These are phyloP conservation scores for Diaphora mendica DNA, from an alignment of 2,888 invertebrate genomes.

Conservation along the genomic window DNA sequence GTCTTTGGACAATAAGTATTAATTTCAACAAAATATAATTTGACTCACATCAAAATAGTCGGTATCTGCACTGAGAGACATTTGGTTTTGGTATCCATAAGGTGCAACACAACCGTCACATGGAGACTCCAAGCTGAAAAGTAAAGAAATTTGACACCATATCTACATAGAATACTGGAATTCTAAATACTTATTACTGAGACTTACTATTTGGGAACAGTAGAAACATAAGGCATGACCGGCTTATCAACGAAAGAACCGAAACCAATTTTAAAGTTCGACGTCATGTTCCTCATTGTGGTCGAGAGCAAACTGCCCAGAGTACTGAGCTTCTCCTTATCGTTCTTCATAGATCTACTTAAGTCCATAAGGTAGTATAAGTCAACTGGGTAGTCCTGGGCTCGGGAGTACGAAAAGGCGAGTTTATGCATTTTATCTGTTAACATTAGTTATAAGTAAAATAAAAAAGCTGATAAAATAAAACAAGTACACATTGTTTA, in stretches of 20 bases:
- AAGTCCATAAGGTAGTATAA: slow-evolving; percentile 99
- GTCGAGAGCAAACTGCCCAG: slow-evolving; percentile 92
- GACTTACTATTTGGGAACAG: slow-evolving; percentile 94
- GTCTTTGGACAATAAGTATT: neutral
- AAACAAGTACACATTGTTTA: neutral
- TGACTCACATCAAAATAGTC: slow-evolving; percentile 93
- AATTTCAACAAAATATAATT: neutral
- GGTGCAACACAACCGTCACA: slow-evolving; percentile 94
- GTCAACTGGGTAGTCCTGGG: slow-evolving; percentile 98
- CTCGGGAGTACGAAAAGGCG: slow-evolving; percentile 92
- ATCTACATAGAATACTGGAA: neutral
- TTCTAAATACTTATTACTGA: neutral
- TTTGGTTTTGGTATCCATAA: slow-evolving; percentile 98
- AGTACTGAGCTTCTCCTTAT: slow-evolving; percentile 96
- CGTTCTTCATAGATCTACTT: slow-evolving; percentile 99
- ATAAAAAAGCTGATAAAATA: neutral
- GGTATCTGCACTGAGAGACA: slow-evolving; percentile 95
- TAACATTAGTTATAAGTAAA: slow-evolving; percentile 10
- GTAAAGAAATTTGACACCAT: neutral
- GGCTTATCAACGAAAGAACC: slow-evolving; percentile 99
- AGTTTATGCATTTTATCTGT: slow-evolving; percentile 92
- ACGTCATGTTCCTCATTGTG: slow-evolving; percentile 96
- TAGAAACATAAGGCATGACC: slow-evolving; percentile 98
- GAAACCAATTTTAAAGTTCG: slow-evolving; percentile 96
- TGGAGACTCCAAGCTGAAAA: slow-evolving; percentile 75